Conservation (phyloP, 1,140 invertebrate species). For the Oscheius sp. region DNA sequence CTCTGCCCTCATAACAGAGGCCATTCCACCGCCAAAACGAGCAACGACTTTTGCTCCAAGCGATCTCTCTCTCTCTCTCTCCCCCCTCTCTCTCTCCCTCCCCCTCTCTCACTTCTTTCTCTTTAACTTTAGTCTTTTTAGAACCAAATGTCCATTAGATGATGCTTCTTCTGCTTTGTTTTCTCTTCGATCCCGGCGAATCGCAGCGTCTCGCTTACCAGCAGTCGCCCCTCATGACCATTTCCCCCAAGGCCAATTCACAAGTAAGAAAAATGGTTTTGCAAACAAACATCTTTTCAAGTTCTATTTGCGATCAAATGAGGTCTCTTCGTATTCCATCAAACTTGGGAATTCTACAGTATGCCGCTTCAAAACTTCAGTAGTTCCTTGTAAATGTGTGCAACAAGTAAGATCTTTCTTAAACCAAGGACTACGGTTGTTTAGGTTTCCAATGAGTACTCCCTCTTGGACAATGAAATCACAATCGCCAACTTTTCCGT, state of each 20-base stretch:
- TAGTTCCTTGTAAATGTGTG: slow-evolving; percentile 28
- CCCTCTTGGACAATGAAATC: neutral
- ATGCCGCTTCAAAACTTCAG: slow-evolving; percentile 30
- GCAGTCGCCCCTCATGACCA: neutral
- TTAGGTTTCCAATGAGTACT: slow-evolving; percentile 2
- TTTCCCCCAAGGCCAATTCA: neutral
- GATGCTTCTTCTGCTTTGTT: neutral
- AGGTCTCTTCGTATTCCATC: neutral
- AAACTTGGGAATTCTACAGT: slow-evolving; percentile 8
- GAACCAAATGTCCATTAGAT: neutral
- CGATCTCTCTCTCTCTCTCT: no score
- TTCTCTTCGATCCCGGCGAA: neutral
- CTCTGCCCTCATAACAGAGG: neutral
- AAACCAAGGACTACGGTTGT: neutral
- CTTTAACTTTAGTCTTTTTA: neutral
- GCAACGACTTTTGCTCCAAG: no score
- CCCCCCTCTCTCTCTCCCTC: no score
- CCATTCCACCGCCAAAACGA: neutral
- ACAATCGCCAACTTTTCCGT: neutral
- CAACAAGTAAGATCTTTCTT: neutral
- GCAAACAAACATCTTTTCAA: neutral
- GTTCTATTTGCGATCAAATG: neutral
- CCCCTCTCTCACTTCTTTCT: neutral
- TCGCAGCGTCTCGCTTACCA: neutral
- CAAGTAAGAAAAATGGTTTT: neutral